phyloP scores from a whole-genome alignment of 2,113 vertebrate species.

The Callithrix jacchus region DNA sequence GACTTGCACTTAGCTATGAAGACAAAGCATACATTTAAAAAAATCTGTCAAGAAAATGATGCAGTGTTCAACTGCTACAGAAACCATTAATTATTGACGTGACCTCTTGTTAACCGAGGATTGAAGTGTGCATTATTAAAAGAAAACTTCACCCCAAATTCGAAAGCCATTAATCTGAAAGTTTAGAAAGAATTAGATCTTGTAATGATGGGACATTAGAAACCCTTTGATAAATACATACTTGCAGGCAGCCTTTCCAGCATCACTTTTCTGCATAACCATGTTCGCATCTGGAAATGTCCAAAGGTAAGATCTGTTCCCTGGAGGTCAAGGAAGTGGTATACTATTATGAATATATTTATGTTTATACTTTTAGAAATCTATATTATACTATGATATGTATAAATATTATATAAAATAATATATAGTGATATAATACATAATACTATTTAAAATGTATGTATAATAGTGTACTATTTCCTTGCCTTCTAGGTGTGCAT shows the following conservation, averaged over 20 bases:
- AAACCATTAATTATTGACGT: constrained; percentile 55
- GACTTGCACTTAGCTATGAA: constrained; percentile 3
- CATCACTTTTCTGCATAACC: neutral
- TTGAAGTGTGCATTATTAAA: constrained; percentile 69
- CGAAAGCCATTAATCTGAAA: constrained; percentile 66
- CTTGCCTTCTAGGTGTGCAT: neutral
- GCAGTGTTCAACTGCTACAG: neutral
- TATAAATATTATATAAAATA: neutral
- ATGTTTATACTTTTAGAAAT: neutral
- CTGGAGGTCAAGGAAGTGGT: neutral
- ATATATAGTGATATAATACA: neutral
- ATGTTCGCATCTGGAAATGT: neutral
- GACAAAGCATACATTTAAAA: constrained; percentile 56
- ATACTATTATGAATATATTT: neutral
- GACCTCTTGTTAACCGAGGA: constrained; percentile 54
- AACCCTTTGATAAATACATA: constrained; percentile 59
- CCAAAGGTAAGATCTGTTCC: constrained; percentile 2
- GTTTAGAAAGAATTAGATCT: constrained; percentile 58
- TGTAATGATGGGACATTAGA: constrained; percentile 37
- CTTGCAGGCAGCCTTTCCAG: constrained; percentile 22
- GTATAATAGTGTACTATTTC: neutral
- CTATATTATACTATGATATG: neutral
- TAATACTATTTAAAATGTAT: neutral
- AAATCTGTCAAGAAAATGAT: constrained; percentile 56
- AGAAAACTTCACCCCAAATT: constrained; percentile 62